phyloP scores from a whole-genome alignment of 2,888 invertebrate species.

The Xanthorhoe spadicearia region DNA sequence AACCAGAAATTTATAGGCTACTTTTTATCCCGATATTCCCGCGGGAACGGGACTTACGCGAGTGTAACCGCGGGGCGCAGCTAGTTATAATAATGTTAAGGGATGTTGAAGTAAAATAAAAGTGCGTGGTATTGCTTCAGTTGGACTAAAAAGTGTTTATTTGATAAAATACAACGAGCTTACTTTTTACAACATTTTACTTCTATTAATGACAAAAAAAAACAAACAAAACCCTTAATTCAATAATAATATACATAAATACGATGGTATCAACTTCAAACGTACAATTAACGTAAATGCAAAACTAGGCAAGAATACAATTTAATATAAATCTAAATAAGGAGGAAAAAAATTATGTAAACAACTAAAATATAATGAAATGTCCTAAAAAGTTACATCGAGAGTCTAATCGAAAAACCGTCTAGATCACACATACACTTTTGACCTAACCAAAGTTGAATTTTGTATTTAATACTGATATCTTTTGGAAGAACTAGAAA shows the following conservation, averaged over 20 bases:
- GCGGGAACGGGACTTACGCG: no score
- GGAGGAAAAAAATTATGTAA: conserved; percentile 60
- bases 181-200: conserved; percentile 85
- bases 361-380: conserved; percentile 58
- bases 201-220: conserved; percentile 82
- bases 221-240: conserved; percentile 84
- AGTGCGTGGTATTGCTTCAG: conserved; percentile 80
- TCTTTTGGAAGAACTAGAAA: conserved; percentile 84
- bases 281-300: conserved; percentile 83
- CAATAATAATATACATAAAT: conserved; percentile 84
- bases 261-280: conserved; percentile 84
- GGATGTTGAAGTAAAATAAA: conserved; percentile 64
- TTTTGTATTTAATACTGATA: conserved; percentile 85
- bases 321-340: conserved; percentile 71
- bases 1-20: no score
- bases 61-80: no score
- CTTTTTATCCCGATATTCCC: no score
- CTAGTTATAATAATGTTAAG: no score
- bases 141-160: conserved; percentile 86
- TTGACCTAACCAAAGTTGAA: conserved; percentile 83
- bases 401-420: conserved; percentile 73
- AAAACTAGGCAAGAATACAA: conserved; percentile 83
- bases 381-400: conserved; percentile 69
- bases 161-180: conserved; percentile 86
- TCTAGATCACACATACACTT: conserved; percentile 83